phyloP scores from a whole-genome alignment of 2,888 invertebrate species.

The Tenthredo scrophulariae region DNA sequence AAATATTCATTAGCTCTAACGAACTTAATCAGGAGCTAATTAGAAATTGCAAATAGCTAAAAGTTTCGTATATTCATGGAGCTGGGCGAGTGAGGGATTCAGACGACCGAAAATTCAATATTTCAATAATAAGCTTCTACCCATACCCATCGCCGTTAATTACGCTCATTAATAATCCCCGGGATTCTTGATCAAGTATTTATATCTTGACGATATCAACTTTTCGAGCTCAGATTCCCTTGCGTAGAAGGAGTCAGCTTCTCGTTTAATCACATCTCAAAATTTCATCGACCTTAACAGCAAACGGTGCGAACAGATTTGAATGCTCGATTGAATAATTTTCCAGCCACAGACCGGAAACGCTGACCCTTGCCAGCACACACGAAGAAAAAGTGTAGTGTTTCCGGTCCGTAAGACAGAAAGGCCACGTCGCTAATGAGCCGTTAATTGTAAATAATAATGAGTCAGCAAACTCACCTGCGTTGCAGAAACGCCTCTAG shows the following conservation, averaged over 20 bases:
- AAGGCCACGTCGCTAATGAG: background rate
- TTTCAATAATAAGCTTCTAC: conserved; percentile 54
- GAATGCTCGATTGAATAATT: conserved; percentile 46
- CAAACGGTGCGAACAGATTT: conserved; percentile 11
- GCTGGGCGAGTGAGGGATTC: conserved; percentile 58
- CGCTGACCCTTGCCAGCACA: conserved; percentile 3
- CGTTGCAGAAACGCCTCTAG: background rate
- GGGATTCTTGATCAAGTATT: conserved; percentile 4
- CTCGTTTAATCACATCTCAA: background rate
- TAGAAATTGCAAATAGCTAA: conserved; percentile 59
- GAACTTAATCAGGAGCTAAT: conserved; percentile 64
- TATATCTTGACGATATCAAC: background rate
- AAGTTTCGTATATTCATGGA: conserved; percentile 24
- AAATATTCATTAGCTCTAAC: conserved; percentile 70
- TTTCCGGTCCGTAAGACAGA: conserved; percentile 1
- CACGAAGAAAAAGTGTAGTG: conserved; percentile 8
- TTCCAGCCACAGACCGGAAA: background rate
- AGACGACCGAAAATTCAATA: conserved; percentile 60
- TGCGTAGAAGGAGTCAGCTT: background rate
- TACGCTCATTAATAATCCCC: conserved; percentile 3
- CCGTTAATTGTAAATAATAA: conserved; percentile 30
- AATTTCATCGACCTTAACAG: conserved; percentile 28
- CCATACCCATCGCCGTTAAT: background rate
- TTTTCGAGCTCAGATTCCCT: background rate
- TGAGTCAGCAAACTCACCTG: conserved; percentile 14